Evolutionary conservation across 2,888 invertebrate genomes (phyloP), one percentile per base, ranked within the genome.

Genomic region (Melanostoma mellinum): DNA sequence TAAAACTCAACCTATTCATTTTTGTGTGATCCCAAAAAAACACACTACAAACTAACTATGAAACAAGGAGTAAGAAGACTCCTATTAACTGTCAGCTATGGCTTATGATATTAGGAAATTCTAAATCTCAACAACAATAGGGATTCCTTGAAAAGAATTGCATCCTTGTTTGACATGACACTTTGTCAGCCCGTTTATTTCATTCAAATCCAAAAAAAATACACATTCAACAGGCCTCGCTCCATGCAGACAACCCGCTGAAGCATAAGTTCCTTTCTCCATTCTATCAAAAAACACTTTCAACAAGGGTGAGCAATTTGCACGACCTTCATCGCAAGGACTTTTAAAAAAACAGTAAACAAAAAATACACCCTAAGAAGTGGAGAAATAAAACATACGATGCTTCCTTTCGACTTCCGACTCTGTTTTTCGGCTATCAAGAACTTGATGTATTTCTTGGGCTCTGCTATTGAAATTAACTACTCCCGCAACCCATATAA

Each of bases 131-230:
- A 50, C 56, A 65, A 65, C 46, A 56, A 56, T 46, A 33, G 56
- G 10, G 40, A 20, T 74, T 55, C 48, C 50, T 30, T 63, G 63
- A 73, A 48, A 63, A 55, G 63, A 61, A 61, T 58, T 74, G 65
- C 74, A 74, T 74, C 50, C 50, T 42, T 56, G 58, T 74, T 74
- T 74, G 74, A 74, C 58, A 74, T 67, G 65, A 50, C 65, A 74
- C 65, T 74, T 67, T 58, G 74, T 56, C 56, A 74, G 50, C 55
- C 60, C 48, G 56, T 74, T 60, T 67, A 56, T 40, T 40, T 58
- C 67, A 52, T 44, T 52, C 44, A n/a, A 38, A 61, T 44, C 40
- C 10, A 30, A 44, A 44, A 68, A 44, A 42, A 46, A 61, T 61
- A 36, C 55, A 48, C 32, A 58, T 55, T 50, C 48, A 50, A 38